A percentile compares a stretch with the other conserved stretches of the same genome.
Conservation (phyloP, 2,888 invertebrate species). For the Sarcophaga caerulescens region DNA sequence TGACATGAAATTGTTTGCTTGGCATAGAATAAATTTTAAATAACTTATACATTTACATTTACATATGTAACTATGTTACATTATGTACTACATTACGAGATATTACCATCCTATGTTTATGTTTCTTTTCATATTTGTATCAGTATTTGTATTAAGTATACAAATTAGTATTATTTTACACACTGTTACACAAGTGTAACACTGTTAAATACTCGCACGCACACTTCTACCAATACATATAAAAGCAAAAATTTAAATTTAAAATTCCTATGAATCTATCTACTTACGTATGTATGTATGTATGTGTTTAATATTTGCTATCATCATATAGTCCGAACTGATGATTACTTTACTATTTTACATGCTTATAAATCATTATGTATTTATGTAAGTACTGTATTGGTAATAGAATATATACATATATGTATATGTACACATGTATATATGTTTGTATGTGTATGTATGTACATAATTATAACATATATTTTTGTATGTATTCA, state of each 20-base stretch:
- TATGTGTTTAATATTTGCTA: too few relatives aligned
- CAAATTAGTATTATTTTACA: constrained; percentile 23
- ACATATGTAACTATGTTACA: constrained; percentile 1
- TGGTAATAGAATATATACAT: neutral
- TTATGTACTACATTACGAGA: neutral
- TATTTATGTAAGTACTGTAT: neutral
- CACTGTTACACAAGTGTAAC: neutral
- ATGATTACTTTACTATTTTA: neutral
- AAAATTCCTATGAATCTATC: too few relatives aligned
- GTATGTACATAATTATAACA: neutral
- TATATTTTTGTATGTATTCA: neutral
- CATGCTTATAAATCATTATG: neutral
- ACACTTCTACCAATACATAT: too few relatives aligned
- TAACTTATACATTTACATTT: neutral
- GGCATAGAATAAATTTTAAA: too few relatives aligned
- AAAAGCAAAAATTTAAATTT: too few relatives aligned
- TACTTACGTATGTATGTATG: neutral
- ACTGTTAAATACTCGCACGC: too few relatives aligned
- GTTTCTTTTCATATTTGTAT: neutral
- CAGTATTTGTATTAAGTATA: neutral
- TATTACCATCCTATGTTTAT: neutral
- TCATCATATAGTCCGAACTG: neutral
- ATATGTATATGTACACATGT: too few relatives aligned
- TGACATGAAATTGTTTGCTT: too few relatives aligned
- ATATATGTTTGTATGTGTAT: neutral